Percentiles rank a stretch among this genome's conserved stretches.
These are phyloP conservation scores for Leucophenga montana DNA, from an alignment of 2,888 invertebrate species.

Conservation along the genomic window DNA sequence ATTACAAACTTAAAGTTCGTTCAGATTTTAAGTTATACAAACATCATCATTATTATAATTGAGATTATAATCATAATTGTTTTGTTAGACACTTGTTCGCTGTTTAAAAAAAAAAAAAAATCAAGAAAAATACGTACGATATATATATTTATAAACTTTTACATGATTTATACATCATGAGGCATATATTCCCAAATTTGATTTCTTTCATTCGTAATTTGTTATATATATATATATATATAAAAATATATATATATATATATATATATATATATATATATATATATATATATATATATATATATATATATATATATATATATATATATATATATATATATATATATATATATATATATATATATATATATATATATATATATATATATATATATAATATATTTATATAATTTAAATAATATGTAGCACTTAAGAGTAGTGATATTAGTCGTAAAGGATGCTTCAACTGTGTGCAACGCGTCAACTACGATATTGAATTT, in stretches of 20 bases:
- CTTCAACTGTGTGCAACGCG: background rate
- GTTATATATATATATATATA: slow-evolving; percentile 26
- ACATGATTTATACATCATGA: slow-evolving; percentile 3
- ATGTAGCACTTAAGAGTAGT: slow-evolving; percentile 4
- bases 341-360: slow-evolving; percentile 29
- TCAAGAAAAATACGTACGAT: background rate
- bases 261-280: slow-evolving; percentile 24
- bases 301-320: slow-evolving; percentile 5
- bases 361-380: slow-evolving; percentile 26
- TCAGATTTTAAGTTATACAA: background rate
- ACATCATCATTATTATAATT: slow-evolving; percentile 3
- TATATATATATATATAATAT: slow-evolving; percentile 11
- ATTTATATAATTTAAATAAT: slow-evolving; percentile 3
- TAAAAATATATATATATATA: slow-evolving; percentile 18
- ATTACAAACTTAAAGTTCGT: no score
- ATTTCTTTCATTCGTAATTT: background rate
- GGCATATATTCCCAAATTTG: background rate
- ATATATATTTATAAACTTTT: background rate
- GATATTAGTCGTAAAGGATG: background rate
- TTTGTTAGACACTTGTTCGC: slow-evolving; percentile 35
- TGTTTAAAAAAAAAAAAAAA: slow-evolving; percentile 35
- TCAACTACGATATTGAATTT: background rate
- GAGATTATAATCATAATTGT: background rate
- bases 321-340: slow-evolving; percentile 3
- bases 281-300: slow-evolving; percentile 16